These are phyloP conservation scores for Trialeurodes vaporariorum DNA, from an alignment of 1,140 invertebrate genomes.

Conservation along the genomic window DNA sequence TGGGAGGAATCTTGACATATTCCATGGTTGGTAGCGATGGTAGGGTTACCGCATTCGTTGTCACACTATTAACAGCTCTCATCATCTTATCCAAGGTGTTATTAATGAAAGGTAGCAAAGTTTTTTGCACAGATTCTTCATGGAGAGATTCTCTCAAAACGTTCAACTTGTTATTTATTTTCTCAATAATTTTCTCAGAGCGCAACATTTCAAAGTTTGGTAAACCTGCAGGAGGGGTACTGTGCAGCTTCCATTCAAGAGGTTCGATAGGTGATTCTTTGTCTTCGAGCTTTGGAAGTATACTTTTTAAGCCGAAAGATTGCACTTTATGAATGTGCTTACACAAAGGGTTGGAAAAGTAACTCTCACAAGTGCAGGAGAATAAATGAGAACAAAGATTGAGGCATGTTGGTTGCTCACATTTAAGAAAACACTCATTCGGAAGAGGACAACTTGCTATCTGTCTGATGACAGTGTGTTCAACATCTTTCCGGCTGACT, in stretches of 20 bases:
- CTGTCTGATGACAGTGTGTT: neutral
- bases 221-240: neutral
- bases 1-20: neutral
- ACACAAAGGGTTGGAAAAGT: constrained; percentile 3
- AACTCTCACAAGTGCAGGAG: constrained; percentile 2
- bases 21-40: neutral
- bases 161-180: neutral
- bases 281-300: neutral
- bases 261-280: neutral
- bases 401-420: neutral
- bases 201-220: neutral
- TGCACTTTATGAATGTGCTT: constrained; percentile 8
- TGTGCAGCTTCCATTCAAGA: neutral
- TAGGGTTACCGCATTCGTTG: neutral
- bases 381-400: neutral
- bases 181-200: neutral
- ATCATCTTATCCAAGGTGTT: neutral
- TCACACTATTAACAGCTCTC: neutral
- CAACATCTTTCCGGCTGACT: neutral
- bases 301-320: neutral
- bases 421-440: neutral
- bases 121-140: neutral
- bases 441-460: neutral
- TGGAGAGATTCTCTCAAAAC: neutral
- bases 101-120: neutral